Evolutionary conservation across 2,797 vertebrate genomes (phyloP), one percentile per base, ranked within the genome.

Genomic region (Anguilla megastoma): DNA sequence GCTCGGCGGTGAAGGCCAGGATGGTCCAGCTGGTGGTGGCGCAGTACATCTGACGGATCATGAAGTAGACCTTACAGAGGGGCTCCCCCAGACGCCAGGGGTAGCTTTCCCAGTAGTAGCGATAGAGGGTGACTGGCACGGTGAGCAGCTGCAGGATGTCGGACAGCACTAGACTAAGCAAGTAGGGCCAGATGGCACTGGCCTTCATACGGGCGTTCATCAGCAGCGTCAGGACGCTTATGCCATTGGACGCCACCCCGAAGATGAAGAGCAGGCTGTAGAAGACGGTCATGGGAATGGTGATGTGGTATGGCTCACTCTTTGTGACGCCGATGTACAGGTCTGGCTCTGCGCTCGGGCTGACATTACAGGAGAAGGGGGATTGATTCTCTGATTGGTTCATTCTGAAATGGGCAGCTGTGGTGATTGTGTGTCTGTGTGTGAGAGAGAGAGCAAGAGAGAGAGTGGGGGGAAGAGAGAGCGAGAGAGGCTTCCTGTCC

Each of bases 31-130:
- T 97, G 30, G 96, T 96, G 89, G 94, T 94, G 88, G 96, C 95
- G n/a, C 96, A 96, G 90, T 96, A 96, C 82, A 96, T 88, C 88
- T 97, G 96, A 1, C 96, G 93, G 41, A 96, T 87, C 96, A 96
- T 96, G 89, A 97, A 97, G 92, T 96, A 96, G 36, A 93, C 90
- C 88, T 96, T 96, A 90, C 96, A 97, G 16, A 96, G 89, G 0
- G 90, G 80, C 84, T 92, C 94, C 18, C 96, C 94, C 69, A 97
- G 92, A 3, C 94, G 92, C 96, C 96, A 96, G 1, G 96, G 96
- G 87, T 96, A 97, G 90, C 94, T 97, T 89, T 96, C 95, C 96
- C 96, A 97, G 90, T 96, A 97, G 90, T 96, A 96, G 3, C 95
- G 94, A 88, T 97, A 96, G 50, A 97, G 88, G 0, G 96, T 97